Percentiles rank a stretch among this genome's conserved stretches.
Conservation (phyloP, 2,113 vertebrate species). For the Dipodomys ordii region DNA sequence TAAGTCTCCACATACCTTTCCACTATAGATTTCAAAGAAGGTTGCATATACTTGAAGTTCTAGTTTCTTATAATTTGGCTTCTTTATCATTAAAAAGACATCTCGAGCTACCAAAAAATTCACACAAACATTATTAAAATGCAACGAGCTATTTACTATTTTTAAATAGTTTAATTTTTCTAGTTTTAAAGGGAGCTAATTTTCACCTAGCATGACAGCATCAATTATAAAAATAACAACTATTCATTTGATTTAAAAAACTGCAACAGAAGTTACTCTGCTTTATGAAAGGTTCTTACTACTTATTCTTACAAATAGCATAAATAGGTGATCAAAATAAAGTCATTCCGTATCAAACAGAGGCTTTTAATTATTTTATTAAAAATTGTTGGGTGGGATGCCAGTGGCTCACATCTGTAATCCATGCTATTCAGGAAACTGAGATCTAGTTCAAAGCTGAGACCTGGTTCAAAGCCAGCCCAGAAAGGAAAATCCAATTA, state of each 20-base stretch:
- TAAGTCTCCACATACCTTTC: constrained; percentile 91
- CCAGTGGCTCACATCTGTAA: too few relatives aligned
- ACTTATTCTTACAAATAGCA: constrained; percentile 24
- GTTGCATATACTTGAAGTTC: constrained; percentile 98
- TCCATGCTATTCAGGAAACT: too few relatives aligned
- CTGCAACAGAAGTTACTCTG: background rate
- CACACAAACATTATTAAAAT: constrained; percentile 58
- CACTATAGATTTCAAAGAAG: constrained; percentile 99
- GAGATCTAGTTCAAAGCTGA: too few relatives aligned
- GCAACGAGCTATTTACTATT: constrained; percentile 2
- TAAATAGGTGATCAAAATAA: constrained; percentile 8
- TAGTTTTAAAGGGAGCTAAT: constrained; percentile 32
- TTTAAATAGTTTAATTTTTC: constrained; percentile 57
- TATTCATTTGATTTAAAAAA: constrained; percentile 13
- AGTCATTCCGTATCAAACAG: background rate
- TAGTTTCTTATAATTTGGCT: constrained; percentile 97
- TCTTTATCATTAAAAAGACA: constrained; percentile 98
- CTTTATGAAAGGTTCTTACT: constrained; percentile 38
- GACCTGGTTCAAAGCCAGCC: too few relatives aligned
- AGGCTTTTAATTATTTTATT: background rate
- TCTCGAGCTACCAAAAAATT: constrained; percentile 92
- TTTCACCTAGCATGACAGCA: background rate
- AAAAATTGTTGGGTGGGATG: too few relatives aligned
- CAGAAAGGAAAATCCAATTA: too few relatives aligned
- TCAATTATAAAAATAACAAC: constrained; percentile 43